phyloP scores from a whole-genome alignment of 1,140 invertebrate genomes.

The Drosophila aff. region DNA sequence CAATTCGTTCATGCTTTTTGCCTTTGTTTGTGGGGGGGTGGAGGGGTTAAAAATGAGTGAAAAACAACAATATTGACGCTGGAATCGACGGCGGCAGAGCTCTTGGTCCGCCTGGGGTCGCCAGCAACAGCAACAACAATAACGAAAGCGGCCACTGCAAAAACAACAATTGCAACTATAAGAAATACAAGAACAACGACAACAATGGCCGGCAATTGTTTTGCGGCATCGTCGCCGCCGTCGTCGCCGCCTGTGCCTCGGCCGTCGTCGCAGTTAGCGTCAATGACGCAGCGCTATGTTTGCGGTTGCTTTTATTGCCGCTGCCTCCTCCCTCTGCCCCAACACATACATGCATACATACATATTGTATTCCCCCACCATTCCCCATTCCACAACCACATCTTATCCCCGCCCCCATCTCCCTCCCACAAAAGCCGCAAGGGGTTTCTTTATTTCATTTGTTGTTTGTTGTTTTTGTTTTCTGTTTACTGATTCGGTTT shows the following conservation, averaged over 20 bases:
- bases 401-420: not conserved
- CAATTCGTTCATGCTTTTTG: constrained; percentile 19
- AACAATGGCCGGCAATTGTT: constrained; percentile 79
- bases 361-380: constrained; percentile 7
- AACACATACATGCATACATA: not conserved
- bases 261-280: constrained; percentile 16
- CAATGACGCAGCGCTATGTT: constrained; percentile 75
- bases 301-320: constrained; percentile 56
- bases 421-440: constrained; percentile 27
- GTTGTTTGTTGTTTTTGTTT: constrained; percentile 29
- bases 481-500: constrained; percentile 38
- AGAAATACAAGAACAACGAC: constrained; percentile 38
- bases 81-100: constrained; percentile 18
- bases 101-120: constrained; percentile 15
- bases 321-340: not conserved
- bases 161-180: constrained; percentile 14
- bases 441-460: constrained; percentile 39
- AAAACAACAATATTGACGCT: constrained; percentile 41
- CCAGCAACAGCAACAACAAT: too few species aligned
- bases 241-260: constrained; percentile 7
- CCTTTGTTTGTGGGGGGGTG: not conserved
- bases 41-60: constrained; percentile 31
- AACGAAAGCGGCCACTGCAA: constrained; percentile 1
- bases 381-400: not conserved
- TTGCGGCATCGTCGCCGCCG: constrained; percentile 42